A percentile compares a stretch with the other conserved stretches of the same genome.
These are phyloP conservation scores for Fregata magnificens DNA, from an alignment of 2,113 vertebrate genomes.

Conservation along the genomic window DNA sequence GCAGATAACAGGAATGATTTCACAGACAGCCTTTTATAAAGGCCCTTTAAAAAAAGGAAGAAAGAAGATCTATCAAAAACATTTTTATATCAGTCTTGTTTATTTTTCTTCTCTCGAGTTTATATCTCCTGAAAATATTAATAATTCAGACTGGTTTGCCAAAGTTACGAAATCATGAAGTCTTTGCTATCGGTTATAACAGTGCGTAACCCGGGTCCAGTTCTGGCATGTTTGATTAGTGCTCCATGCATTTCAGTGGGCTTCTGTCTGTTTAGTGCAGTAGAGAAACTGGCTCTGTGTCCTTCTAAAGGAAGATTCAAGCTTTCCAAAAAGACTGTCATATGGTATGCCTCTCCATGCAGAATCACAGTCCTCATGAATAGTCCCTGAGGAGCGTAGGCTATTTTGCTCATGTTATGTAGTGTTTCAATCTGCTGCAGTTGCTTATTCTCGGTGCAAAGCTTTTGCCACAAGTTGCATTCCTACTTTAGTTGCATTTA, in stretches of 20 bases:
- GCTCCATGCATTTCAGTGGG: background rate
- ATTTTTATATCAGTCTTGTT: background rate
- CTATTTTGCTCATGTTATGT: background rate
- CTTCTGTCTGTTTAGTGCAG: background rate
- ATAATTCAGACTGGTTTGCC: background rate
- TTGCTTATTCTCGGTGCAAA: background rate
- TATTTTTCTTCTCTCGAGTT: background rate
- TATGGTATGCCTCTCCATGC: rapidly evolving
- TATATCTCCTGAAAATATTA: background rate
- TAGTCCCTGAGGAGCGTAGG: background rate
- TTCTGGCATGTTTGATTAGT: background rate
- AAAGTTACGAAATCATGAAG: background rate
- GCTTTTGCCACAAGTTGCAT: background rate
- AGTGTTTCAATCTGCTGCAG: background rate
- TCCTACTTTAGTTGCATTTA: background rate
- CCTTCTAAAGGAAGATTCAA: background rate
- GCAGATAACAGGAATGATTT: background rate
- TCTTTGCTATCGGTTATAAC: background rate
- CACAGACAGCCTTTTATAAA: background rate
- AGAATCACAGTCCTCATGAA: background rate
- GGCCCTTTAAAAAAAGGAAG: background rate
- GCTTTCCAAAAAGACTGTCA: background rate
- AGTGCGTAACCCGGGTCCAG: background rate
- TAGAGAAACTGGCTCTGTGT: background rate
- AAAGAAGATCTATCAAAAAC: background rate